phyloP scores from a whole-genome alignment of 2,113 vertebrate species.

The Fulmarus glacialis region DNA sequence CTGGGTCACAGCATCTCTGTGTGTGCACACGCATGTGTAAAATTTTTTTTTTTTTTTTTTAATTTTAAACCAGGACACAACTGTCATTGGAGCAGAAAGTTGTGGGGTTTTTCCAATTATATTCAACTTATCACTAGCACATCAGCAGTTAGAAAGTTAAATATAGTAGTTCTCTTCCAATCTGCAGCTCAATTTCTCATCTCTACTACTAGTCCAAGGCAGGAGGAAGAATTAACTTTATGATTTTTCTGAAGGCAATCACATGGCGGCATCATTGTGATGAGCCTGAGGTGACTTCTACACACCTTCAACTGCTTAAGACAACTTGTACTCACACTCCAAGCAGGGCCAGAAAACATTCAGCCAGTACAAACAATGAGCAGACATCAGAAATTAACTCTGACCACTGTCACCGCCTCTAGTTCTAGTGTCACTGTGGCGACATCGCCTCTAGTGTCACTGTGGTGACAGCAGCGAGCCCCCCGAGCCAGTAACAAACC shows the following conservation, averaged over 20 bases:
- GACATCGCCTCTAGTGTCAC: too few species aligned
- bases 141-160: neutral
- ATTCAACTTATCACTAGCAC: neutral
- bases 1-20: too few species aligned
- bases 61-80: neutral
- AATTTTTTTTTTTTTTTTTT: too few species aligned
- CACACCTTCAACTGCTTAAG: neutral
- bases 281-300: neutral
- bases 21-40: rapidly evolving
- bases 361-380: rapidly evolving
- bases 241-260: neutral
- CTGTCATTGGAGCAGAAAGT: neutral
- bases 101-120: neutral
- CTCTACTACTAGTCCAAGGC: neutral
- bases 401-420: rapidly evolving
- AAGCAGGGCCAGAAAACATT: neutral
- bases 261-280: neutral
- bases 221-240: neutral
- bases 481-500: rapidly evolving
- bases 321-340: neutral
- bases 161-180: neutral
- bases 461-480: rapidly evolving
- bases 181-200: neutral
- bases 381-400: neutral
- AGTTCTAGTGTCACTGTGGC: too few species aligned